Base-by-base conservation (phyloP, 2,113 vertebrate species). In the Syngnathus typhle region DNA sequence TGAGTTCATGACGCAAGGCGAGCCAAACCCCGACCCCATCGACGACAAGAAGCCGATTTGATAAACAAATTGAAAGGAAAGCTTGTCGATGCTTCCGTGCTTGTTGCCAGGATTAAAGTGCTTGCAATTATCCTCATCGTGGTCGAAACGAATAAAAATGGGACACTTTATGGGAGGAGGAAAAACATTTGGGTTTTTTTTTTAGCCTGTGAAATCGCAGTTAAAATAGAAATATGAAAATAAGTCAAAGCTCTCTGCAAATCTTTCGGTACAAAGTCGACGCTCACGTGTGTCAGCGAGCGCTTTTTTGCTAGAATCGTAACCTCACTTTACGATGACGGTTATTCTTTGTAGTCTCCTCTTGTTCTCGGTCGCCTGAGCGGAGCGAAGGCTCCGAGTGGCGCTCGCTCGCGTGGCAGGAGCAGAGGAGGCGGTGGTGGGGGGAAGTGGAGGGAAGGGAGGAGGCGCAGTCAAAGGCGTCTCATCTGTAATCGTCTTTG, bases 31-130 rank as follows among this genome's bases (percentile, higher is more conserved):
- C 27, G 27, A 32, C 27, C 27, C 27, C 27, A 32, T 32, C 27
- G 27, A 32, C 27, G 27, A 32, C 27, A 52, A 52, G 19, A 18
- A 9, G 36, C 10, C 43, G 12, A 93, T 93, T 96, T 96, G 98
- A 98, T 99, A 98, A 96, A 97, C 95, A 96, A 98, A 99, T 96
- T 96, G 96, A 96, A 93, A 95, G 97, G 94, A 97, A 97, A 97
- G 93, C 94, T 96, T 93, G 94, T 21, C 38, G 94, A 98, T 94
- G 94, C 91, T 93, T 87, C 91, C 94, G 94, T 95, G 94, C 94
- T 93, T 91, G 91, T 90, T 93, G 93, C 71, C 91, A 93, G 94
- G 91, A 82, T 93, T 95, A 95, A 98, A 96, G 96, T 96, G 96
- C 95, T 98, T 98, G 96, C 96, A 95, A 93, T 94, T 94, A 93